phyloP scores from a whole-genome alignment of 2,888 invertebrate genomes.

The Nephrocerus scutellatus region DNA sequence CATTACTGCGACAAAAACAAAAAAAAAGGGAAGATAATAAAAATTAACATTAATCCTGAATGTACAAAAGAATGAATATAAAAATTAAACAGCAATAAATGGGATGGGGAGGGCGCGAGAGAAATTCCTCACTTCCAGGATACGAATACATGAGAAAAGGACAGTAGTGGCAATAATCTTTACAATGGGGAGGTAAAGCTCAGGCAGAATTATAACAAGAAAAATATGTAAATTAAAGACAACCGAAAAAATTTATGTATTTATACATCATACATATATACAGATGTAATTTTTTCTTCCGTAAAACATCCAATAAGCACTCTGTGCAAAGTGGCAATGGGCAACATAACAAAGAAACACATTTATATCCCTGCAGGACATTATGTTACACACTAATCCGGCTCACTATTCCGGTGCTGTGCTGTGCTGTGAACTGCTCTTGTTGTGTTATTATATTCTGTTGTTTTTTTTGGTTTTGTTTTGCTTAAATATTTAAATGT shows the following conservation, averaged over 20 bases:
- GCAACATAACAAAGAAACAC: slow-evolving; percentile 21
- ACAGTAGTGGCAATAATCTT: slow-evolving; percentile 19
- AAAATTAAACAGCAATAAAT: slow-evolving; percentile 18
- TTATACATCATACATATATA: slow-evolving; percentile 24
- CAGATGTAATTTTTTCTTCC: slow-evolving; percentile 40
- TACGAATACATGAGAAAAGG: slow-evolving; percentile 9
- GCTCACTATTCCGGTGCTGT: slow-evolving; percentile 44
- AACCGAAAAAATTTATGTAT: slow-evolving; percentile 3
- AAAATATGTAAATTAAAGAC: slow-evolving; percentile 45
- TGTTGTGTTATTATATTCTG: no score
- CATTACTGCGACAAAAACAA: background rate
- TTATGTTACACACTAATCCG: slow-evolving; percentile 47
- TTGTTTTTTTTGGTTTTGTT: no score
- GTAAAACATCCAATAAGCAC: slow-evolving; percentile 33
- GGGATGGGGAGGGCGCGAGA: background rate
- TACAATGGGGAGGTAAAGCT: slow-evolving; percentile 20
- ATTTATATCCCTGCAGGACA: slow-evolving; percentile 46
- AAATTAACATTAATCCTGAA: slow-evolving; percentile 36
- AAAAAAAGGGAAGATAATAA: slow-evolving; percentile 27
- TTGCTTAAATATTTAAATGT: no score
- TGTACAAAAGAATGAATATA: no score
- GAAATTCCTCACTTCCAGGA: no score
- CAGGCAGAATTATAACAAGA: slow-evolving; percentile 30
- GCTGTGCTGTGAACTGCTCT: no score
- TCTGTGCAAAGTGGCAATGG: slow-evolving; percentile 10